phyloP scores from a whole-genome alignment of 2,888 invertebrate species.

The Apamea epomidion region DNA sequence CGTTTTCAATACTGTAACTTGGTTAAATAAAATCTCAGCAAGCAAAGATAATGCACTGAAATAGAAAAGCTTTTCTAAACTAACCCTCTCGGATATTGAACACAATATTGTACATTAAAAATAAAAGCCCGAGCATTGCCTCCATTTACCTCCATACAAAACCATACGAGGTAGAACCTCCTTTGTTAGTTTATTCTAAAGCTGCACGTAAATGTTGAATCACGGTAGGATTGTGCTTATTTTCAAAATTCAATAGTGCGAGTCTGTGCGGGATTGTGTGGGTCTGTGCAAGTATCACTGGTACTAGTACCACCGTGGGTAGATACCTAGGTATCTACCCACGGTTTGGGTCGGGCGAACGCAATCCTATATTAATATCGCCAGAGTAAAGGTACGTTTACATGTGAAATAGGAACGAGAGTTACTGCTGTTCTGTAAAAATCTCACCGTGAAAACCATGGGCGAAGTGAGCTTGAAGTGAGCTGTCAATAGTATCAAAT shows the following conservation, averaged over 20 bases:
- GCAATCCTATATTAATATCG: constrained; percentile 65
- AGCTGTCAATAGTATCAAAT: not conserved
- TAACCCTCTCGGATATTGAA: constrained; percentile 28
- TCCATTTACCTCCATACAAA: constrained; percentile 31
- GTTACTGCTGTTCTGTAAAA: not conserved
- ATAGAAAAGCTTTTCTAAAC: constrained; percentile 27
- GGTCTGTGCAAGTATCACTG: constrained; percentile 23
- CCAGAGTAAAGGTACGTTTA: constrained; percentile 50
- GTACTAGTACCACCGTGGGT: no score
- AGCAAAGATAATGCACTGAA: constrained; percentile 10
- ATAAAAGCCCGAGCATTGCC: constrained; percentile 47
- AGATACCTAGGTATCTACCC: constrained; percentile 3
- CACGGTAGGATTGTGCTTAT: constrained; percentile 50
- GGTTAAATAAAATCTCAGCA: not conserved
- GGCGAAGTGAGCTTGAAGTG: not conserved
- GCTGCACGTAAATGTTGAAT: constrained; percentile 67
- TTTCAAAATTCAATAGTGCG: constrained; percentile 68
- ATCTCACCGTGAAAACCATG: not conserved
- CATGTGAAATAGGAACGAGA: not conserved
- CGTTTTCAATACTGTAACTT: not conserved
- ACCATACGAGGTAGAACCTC: constrained; percentile 30
- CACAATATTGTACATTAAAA: constrained; percentile 50
- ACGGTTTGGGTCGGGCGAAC: constrained; percentile 42
- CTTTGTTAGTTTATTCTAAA: constrained; percentile 52
- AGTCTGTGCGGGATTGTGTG: constrained; percentile 26